phyloP scores from a whole-genome alignment of 2,113 vertebrate species.

The Myrmophylax atrothorax region DNA sequence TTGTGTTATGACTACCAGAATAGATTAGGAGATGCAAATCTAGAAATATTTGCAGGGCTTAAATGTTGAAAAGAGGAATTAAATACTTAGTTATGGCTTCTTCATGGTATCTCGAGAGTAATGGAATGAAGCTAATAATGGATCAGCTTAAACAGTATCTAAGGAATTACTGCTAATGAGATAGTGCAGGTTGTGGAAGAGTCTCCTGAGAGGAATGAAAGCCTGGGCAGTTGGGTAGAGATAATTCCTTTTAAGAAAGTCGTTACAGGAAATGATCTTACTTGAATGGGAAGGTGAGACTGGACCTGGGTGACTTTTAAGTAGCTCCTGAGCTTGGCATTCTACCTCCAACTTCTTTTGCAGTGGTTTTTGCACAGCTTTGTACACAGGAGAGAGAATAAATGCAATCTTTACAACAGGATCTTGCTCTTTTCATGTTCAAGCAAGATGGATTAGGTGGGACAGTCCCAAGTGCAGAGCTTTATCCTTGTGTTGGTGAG shows the following conservation, averaged over 20 bases:
- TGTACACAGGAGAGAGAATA: not conserved
- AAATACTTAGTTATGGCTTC: constrained; percentile 22
- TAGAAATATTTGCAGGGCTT: constrained; percentile 1
- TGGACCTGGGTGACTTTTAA: not conserved
- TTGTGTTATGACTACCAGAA: not conserved
- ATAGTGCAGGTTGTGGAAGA: not conserved
- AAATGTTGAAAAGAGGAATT: constrained; percentile 9
- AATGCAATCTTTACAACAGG: not conserved
- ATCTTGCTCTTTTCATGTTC: not conserved
- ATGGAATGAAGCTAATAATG: constrained; percentile 3
- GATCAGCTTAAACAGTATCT: constrained; percentile 2
- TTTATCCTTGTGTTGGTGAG: not conserved
- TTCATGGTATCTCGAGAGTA: not conserved
- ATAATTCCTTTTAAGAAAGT: not conserved
- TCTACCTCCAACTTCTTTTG: not conserved
- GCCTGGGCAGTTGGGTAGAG: not conserved
- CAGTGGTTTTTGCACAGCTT: not conserved
- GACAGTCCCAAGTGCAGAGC: not conserved
- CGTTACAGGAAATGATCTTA: not conserved
- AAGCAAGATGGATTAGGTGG: not conserved
- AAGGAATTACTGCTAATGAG: constrained; percentile 28
- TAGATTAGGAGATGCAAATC: not conserved
- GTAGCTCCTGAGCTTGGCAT: not conserved
- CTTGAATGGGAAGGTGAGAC: not conserved
- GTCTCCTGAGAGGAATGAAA: not conserved